Base-by-base conservation (phyloP, 2,888 invertebrate species). In the Erebia aethiops region DNA sequence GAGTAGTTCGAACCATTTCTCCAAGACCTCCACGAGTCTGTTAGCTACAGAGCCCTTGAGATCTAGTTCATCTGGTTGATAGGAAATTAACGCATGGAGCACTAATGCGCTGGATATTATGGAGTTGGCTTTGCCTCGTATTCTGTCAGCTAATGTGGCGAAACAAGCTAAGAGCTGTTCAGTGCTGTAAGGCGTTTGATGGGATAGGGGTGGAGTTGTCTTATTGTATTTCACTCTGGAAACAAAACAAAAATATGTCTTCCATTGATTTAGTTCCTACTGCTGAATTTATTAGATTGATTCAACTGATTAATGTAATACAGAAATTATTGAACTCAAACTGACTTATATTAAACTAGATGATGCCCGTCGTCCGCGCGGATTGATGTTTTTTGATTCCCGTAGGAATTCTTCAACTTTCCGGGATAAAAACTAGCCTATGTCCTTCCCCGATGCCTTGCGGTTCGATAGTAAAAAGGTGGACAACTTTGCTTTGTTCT, bases 161-260 rank as follows among this genome's bases (percentile, higher is more conserved):
- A 93, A 77, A 65, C 89, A 87, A 13, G 91, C 87, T 41, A 92
- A 75, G 0, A 93, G 82, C 71, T 92, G 92, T 4, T 88, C 84
- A 74, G 85, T 82, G 82, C 89, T 89, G 82, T 91, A 92, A 72
- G 91, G 87, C 81, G 92, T 92, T 85, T 92, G 91, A 74, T 87
- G 82, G 16, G 89, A 91, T 3, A 93, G 77, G 0, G 90, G 83
- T 58, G 92, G 78, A 1, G 82, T 84, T 4, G 90, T 85, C 73
- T 87, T 81, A 75, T 86, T 75, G 0, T 72, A 69, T 61, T 80
- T 84, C 26, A 92, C 83, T 4, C 92, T 93, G 84, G 35, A 77
- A 78, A 54, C 69, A 26, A 61, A 52, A 65, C 14, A 1, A 62
- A 56, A 7, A 18, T 35, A 41, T 14, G 35, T 3, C 7, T 57